phyloP scores from a whole-genome alignment of 2,113 vertebrate genomes.

The Neodontobutis hainanensis region DNA sequence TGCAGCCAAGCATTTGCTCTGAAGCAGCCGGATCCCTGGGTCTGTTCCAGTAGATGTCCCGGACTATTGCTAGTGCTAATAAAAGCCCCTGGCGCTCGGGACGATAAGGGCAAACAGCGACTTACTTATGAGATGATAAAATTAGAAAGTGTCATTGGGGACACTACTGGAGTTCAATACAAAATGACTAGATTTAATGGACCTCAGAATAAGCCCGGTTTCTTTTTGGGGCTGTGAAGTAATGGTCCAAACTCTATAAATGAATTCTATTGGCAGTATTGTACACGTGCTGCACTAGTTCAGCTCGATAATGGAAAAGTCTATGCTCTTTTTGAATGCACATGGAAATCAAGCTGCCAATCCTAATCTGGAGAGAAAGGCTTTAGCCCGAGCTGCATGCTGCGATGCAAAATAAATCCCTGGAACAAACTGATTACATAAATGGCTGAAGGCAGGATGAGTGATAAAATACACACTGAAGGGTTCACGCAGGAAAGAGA shows the following conservation, averaged over 20 bases:
- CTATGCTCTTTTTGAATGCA: neutral
- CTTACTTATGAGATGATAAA: constrained; percentile 27
- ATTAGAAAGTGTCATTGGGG: constrained; percentile 38
- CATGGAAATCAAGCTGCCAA: constrained; percentile 32
- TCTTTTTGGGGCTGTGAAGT: no score
- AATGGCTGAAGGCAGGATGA: constrained; percentile 46
- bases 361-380: constrained; percentile 23
- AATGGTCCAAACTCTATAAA: no score
- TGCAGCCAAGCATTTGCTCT: constrained; percentile 11
- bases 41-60: constrained; percentile 26
- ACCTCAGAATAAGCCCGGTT: constrained; percentile 9
- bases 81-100: constrained; percentile 29
- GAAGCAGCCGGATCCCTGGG: constrained; percentile 26
- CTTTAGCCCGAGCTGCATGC: constrained; percentile 33
- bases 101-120: constrained; percentile 50
- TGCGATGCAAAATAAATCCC: constrained; percentile 53
- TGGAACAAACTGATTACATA: constrained; percentile 60
- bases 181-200: constrained; percentile 18
- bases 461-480: neutral
- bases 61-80: constrained; percentile 37
- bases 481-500: no score
- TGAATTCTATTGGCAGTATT: no score
- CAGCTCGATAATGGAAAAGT: no score
- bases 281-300: no score
- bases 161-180: constrained; percentile 21